These are phyloP conservation scores for Emydocephalus ijimae DNA, from an alignment of 2,113 vertebrate species.

Conservation along the genomic window DNA sequence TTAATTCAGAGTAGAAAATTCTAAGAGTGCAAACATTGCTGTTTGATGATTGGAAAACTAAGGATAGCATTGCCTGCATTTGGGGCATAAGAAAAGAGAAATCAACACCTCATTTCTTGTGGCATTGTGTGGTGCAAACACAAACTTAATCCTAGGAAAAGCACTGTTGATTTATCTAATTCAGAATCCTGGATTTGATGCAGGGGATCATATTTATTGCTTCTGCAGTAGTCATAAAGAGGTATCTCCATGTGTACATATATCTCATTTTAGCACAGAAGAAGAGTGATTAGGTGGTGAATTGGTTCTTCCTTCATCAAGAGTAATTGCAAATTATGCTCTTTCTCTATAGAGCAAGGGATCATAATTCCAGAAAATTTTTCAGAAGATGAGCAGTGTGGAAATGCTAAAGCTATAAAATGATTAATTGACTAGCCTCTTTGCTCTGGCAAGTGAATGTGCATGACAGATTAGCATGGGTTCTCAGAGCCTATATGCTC, in stretches of 20 bases:
- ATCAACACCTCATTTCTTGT: neutral
- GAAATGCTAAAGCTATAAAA: neutral
- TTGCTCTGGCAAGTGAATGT: neutral
- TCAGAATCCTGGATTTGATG: neutral
- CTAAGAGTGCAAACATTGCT: conserved; percentile 45
- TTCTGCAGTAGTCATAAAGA: neutral
- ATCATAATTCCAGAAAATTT: neutral
- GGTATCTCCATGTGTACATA: neutral
- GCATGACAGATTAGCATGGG: neutral
- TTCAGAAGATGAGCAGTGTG: neutral
- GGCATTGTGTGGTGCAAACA: neutral
- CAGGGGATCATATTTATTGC: neutral
- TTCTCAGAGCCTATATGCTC: neutral
- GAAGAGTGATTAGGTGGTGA: neutral
- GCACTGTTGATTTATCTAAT: neutral
- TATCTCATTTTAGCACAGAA: neutral
- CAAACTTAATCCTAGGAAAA: neutral
- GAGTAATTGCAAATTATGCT: neutral
- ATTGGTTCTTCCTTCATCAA: neutral
- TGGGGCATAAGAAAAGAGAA: neutral
- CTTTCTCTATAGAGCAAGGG: neutral
- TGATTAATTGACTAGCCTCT: neutral
- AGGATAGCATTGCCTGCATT: neutral
- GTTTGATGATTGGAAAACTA: neutral
- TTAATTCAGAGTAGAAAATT: conserved; percentile 60